Evolutionary conservation across 2,797 vertebrate species (phyloP).

Genomic region (Choloepus didactylus): DNA sequence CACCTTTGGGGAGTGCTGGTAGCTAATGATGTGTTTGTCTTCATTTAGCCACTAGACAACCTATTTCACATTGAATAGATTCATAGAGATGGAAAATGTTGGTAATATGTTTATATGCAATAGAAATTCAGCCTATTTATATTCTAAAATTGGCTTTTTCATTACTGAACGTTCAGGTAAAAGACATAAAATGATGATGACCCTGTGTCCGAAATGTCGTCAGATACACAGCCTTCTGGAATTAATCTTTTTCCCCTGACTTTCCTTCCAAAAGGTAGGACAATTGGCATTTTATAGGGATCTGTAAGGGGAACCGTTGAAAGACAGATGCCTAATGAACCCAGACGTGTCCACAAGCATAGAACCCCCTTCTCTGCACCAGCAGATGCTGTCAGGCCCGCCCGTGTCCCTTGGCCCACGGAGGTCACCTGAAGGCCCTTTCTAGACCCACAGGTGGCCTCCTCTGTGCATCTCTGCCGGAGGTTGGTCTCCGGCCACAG

Average conservation of each 20-base stretch:
- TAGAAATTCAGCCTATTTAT: not conserved
- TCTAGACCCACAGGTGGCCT: not conserved
- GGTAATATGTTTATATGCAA: not conserved
- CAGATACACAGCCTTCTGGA: not conserved
- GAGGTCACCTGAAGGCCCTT: not conserved
- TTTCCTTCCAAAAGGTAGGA: not conserved
- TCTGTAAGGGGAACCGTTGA: not conserved
- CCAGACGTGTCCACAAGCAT: not conserved
- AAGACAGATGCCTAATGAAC: not conserved
- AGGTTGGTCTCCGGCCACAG: not conserved
- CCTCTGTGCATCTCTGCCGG: not conserved
- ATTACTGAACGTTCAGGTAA: constrained; percentile 1
- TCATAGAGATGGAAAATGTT: not conserved
- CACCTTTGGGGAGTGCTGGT: not conserved
- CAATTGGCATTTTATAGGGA: not conserved
- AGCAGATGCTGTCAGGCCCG: not conserved
- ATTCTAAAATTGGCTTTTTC: not conserved
- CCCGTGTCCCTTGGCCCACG: not conserved
- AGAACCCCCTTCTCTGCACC: not conserved
- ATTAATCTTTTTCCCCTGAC: not conserved
- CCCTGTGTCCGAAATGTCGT: not conserved
- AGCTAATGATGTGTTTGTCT: not conserved
- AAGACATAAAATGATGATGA: not conserved
- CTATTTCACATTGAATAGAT: not conserved
- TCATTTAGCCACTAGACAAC: not conserved